Evolutionary conservation across 1,140 invertebrate genomes (phyloP).

Genomic region (Nebria ingens): DNA sequence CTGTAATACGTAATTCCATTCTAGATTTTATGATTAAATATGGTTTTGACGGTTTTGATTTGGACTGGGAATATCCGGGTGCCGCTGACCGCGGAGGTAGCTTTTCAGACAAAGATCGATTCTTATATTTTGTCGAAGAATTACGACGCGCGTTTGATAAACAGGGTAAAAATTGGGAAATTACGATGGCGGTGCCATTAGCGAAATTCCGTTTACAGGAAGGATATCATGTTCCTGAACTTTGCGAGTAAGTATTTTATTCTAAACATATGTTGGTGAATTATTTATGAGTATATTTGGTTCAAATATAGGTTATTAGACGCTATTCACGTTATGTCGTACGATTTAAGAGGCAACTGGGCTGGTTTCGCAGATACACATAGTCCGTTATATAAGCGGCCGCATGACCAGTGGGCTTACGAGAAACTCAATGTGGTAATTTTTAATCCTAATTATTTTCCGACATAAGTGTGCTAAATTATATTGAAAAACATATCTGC

Average conservation of each 20-base stretch:
- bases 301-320: constrained; percentile 48
- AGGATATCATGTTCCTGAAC: constrained; percentile 78
- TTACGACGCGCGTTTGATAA: constrained; percentile 65
- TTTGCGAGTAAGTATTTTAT: constrained; percentile 61
- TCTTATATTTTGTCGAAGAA: constrained; percentile 76
- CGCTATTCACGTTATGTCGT: constrained; percentile 82
- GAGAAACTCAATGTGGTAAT: constrained; percentile 79
- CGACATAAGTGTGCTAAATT: constrained; percentile 1
- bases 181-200: constrained; percentile 77
- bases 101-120: constrained; percentile 71
- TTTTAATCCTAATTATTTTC: constrained; percentile 15
- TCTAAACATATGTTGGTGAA: background rate
- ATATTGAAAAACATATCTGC: no score
- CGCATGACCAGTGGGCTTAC: constrained; percentile 78
- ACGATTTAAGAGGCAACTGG: constrained; percentile 87
- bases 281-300: background rate
- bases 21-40: constrained; percentile 64
- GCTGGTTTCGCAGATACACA: constrained; percentile 80
- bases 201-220: constrained; percentile 76
- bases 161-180: constrained; percentile 65
- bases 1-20: constrained; percentile 12
- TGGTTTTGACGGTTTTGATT: constrained; percentile 69
- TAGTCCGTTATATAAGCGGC: constrained; percentile 71
- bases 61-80: constrained; percentile 82
- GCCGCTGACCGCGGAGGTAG: constrained; percentile 75